Percentiles rank a stretch among this genome's conserved stretches.
phyloP scores from a whole-genome alignment of 2,113 vertebrate species.

The Talpa occidentalis region DNA sequence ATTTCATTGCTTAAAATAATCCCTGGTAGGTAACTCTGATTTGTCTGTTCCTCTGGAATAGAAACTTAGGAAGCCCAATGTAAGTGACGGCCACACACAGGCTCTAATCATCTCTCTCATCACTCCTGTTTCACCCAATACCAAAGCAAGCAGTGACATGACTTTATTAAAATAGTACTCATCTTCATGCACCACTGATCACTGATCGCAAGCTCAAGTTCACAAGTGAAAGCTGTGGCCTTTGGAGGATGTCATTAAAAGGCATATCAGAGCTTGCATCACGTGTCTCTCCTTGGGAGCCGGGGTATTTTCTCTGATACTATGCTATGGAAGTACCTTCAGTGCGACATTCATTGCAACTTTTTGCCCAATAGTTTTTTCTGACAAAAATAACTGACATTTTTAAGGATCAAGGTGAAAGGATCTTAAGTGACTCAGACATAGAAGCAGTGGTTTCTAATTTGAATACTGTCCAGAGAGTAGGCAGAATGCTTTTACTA shows the following conservation, averaged over 20 bases:
- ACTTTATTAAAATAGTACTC: neutral
- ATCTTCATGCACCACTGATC: neutral
- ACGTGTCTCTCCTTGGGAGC: neutral
- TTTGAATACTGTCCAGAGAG: neutral
- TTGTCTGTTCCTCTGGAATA: conserved; percentile 9
- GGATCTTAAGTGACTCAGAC: conserved; percentile 18
- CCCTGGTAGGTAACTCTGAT: neutral
- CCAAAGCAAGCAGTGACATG: conserved; percentile 47
- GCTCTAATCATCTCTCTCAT: neutral
- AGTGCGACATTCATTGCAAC: neutral
- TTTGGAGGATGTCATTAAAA: neutral
- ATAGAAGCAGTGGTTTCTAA: conserved; percentile 19
- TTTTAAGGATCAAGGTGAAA: conserved; percentile 45
- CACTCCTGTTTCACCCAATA: neutral
- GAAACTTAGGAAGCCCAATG: neutral
- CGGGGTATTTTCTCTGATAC: neutral
- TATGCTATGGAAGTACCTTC: neutral
- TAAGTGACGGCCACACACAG: neutral
- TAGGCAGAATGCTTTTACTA: conserved; percentile 6
- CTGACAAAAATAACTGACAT: conserved; percentile 26
- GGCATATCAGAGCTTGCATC: neutral
- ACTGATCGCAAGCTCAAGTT: conserved; percentile 30
- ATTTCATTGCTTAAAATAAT: conserved; percentile 50
- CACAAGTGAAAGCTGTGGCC: neutral
- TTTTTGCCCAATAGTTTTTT: neutral